Evolutionary conservation across 1,140 invertebrate species (phyloP).

Genomic region (Drosophila mayri): DNA sequence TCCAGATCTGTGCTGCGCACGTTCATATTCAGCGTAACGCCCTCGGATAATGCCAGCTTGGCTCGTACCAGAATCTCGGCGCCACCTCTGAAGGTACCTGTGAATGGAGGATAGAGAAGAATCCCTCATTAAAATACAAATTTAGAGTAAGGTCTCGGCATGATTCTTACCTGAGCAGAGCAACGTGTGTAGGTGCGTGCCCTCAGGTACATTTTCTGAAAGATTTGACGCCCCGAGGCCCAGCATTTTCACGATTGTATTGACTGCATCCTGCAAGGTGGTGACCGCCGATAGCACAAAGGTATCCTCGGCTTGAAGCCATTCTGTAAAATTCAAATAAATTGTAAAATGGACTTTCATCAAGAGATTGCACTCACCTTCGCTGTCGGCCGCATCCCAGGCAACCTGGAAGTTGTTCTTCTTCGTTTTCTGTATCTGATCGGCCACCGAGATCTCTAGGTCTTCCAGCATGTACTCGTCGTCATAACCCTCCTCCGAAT

Average conservation of each 20-base stretch:
- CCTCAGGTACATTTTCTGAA: slow-evolving; percentile 93
- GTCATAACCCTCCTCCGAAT: slow-evolving; percentile 94
- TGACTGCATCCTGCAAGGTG: slow-evolving; percentile 94
- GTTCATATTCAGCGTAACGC: slow-evolving; percentile 91
- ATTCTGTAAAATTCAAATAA: slow-evolving; percentile 75
- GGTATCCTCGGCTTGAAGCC: slow-evolving; percentile 94
- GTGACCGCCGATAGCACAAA: slow-evolving; percentile 93
- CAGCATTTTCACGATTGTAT: slow-evolving; percentile 94
- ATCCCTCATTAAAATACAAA: slow-evolving; percentile 9
- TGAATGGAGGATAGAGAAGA: not conserved
- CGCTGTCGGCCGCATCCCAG: slow-evolving; percentile 88
- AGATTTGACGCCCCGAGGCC: slow-evolving; percentile 95
- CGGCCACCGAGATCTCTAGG: slow-evolving; percentile 94
- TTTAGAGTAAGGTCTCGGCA: not conserved
- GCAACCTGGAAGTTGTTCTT: slow-evolving; percentile 92
- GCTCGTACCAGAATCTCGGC: slow-evolving; percentile 95
- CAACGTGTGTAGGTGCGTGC: slow-evolving; percentile 93
- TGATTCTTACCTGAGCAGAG: slow-evolving; percentile 88
- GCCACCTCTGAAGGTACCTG: slow-evolving; percentile 94
- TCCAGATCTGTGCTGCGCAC: slow-evolving; percentile 89
- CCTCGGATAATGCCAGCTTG: slow-evolving; percentile 91
- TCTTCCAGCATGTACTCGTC: slow-evolving; percentile 94
- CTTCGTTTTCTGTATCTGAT: slow-evolving; percentile 95
- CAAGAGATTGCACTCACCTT: slow-evolving; percentile 54
- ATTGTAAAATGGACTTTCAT: no score